phyloP scores from a whole-genome alignment of 2,888 invertebrate genomes.

The Loripinus fragilis region DNA sequence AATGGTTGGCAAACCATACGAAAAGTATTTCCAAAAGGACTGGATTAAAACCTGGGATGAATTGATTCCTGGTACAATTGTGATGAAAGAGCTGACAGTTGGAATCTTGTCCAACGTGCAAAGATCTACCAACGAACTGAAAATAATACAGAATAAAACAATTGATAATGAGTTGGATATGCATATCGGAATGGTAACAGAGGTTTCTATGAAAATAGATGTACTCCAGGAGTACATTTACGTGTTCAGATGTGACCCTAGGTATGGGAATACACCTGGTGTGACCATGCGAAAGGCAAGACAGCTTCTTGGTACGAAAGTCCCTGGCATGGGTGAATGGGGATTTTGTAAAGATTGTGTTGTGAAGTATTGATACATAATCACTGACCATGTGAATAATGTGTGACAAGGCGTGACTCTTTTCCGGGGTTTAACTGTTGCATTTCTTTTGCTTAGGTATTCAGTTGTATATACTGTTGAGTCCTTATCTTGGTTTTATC shows the following conservation, averaged over 20 bases:
- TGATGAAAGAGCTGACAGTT: background rate
- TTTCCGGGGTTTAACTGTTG: no score
- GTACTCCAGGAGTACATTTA: constrained; percentile 7
- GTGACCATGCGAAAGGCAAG: constrained; percentile 6
- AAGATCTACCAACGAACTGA: background rate
- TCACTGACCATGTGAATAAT: no score
- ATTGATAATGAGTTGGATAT: background rate
- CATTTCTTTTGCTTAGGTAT: no score
- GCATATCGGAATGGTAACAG: constrained; percentile 12
- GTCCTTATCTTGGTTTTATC: no score
- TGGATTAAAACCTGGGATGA: constrained; percentile 26
- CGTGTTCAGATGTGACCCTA: constrained; percentile 37
- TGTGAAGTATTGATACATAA: no score
- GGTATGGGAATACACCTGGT: background rate
- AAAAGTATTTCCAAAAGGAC: constrained; percentile 21
- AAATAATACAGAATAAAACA: constrained; percentile 29
- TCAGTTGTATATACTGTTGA: no score
- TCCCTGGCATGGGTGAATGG: constrained; percentile 8
- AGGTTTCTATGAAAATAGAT: constrained; percentile 1
- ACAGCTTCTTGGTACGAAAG: background rate
- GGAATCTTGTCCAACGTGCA: constrained; percentile 19
- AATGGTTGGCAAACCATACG: background rate
- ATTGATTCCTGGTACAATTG: constrained; percentile 22
- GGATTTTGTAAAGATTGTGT: constrained; percentile 28
- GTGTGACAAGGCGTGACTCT: no score